Base-by-base conservation (phyloP, 2,113 vertebrate species). In the Nothoprocta pentlandii region DNA sequence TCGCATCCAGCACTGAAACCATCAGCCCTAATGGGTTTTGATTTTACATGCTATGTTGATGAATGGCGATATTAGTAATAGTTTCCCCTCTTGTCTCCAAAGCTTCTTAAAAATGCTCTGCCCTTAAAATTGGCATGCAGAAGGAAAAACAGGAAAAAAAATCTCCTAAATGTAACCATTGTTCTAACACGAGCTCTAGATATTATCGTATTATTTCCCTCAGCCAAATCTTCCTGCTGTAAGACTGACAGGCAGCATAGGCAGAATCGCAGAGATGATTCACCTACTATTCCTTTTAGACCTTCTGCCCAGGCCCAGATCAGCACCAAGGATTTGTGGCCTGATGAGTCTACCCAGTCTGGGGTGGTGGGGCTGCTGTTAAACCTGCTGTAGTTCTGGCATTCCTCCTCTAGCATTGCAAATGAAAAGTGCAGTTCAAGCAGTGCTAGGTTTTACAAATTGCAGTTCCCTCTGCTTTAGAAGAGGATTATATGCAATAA, bases 241-340 rank as follows among this genome's bases (percentile, higher is more conserved):
- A 1, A 46, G 67, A 49, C n/a, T 83, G 36, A 12, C 16, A 41
- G 53, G 46, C 6, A 30, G 30, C 34, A 47, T 2, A 69, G n/a
- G 49, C 49, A 49, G 49, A 49, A 17, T 68, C 34, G 41, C 58
- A 25, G 30, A 54, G 58, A 21, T 0, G 1, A 51, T 51, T 58
- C 86, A 64, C n/a, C 58, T 46, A 14, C 0, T 44, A 0, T 7
- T 36, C 67, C 30, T 58, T 32, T 44, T 0, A 1, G 41, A 68
- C 9, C 19, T 56, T 34, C 62, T 10, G 12, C 16, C 59, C 1
- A 0, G 0, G 1, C 0, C 0, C 0, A 6, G 81, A 30, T 14
- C 14, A 8, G 34, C 53, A 21, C 6, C 1, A 4, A 26, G 59
- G 61, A 63, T 19, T 83, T 28, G 10, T 0, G 11, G 71, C 42